A percentile compares a stretch with the other conserved stretches of the same genome.
Conservation (phyloP, 2,113 vertebrate genomes). For the Anser brachyrhynchus region DNA sequence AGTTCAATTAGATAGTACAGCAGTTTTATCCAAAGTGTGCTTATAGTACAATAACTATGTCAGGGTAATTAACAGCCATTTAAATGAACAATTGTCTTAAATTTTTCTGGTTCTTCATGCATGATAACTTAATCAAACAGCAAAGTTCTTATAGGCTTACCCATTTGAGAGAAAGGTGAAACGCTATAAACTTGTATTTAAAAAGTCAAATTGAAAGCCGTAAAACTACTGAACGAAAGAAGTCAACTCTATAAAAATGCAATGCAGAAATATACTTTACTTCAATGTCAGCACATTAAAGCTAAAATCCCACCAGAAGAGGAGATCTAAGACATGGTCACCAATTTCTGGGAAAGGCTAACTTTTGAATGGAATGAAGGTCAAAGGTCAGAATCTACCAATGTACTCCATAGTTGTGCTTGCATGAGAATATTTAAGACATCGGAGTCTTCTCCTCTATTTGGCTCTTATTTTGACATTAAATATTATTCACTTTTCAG, state of each 20-base stretch:
- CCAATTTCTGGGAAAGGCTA: background rate
- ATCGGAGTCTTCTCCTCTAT: background rate
- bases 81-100: constrained; percentile 77
- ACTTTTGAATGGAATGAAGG: background rate
- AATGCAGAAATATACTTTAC: background rate
- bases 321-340: background rate
- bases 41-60: constrained; percentile 70
- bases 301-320: background rate
- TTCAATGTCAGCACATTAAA: background rate
- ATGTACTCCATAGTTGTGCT: background rate
- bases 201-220: constrained; percentile 32
- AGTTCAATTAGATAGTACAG: constrained; percentile 73
- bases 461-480: background rate
- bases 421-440: background rate
- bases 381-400: background rate
- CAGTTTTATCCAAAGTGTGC: constrained; percentile 71
- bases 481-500: background rate
- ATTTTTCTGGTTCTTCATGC: constrained; percentile 72
- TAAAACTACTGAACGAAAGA: constrained; percentile 47
- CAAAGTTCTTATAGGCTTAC: constrained; percentile 63
- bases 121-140: constrained; percentile 77
- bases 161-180: constrained; percentile 42
- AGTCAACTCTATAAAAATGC: background rate
- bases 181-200: constrained; percentile 28
- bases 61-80: constrained; percentile 75